Conservation (phyloP, 2,888 invertebrate genomes). For the Microctonus brassicae region DNA sequence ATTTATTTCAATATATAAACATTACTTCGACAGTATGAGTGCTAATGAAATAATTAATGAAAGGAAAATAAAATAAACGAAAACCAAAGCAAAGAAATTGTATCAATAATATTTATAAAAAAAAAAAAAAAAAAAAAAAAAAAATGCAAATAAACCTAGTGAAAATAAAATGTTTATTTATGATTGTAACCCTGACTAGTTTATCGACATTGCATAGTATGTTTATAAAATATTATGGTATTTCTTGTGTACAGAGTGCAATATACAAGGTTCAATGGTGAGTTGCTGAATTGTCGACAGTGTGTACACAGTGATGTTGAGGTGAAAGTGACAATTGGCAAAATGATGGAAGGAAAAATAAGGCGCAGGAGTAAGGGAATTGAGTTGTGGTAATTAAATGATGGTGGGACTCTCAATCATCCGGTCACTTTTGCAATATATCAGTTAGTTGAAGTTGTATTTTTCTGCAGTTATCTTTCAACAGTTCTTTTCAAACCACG, state of each 20-base stretch:
- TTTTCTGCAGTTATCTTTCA: conserved; percentile 54
- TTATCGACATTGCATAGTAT: background rate
- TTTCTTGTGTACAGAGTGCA: background rate
- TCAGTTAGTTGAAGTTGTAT: conserved; percentile 24
- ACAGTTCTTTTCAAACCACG: conserved; percentile 46
- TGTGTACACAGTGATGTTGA: background rate
- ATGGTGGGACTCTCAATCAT: conserved; percentile 56
- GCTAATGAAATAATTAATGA: no score
- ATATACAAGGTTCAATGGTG: conserved; percentile 6
- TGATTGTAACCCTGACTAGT: background rate
- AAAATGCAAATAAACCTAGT: no score
- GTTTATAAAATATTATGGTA: background rate
- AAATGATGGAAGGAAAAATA: conserved; percentile 35
- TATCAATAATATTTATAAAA: background rate
- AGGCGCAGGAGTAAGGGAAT: conserved; percentile 38
- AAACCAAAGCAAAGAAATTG: no score
- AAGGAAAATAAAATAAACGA: no score
- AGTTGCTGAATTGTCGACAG: background rate
- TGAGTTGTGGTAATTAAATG: conserved; percentile 41
- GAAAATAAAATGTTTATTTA: background rate
- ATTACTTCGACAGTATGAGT: background rate
- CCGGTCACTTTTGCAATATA: conserved; percentile 28
- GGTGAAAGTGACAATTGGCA: conserved; percentile 64
- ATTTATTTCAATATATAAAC: background rate
- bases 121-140: background rate